phyloP scores from a whole-genome alignment of 2,797 vertebrate species.

The Chiroxiphia lanceolata region DNA sequence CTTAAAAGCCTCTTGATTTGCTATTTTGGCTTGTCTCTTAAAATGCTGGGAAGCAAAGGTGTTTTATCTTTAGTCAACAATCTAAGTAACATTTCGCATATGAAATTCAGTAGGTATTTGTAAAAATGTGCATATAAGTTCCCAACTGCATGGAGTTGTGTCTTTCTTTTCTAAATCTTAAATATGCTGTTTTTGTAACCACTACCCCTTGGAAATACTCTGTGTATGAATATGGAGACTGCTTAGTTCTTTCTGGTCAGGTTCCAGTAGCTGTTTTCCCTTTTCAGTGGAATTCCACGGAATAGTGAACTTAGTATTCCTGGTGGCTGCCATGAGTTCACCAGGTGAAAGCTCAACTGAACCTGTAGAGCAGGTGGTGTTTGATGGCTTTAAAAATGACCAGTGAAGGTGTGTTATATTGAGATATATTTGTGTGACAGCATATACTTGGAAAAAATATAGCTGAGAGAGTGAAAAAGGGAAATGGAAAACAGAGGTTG shows the following conservation, averaged over 20 bases:
- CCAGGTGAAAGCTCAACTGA: neutral
- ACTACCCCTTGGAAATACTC: neutral
- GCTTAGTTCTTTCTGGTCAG: neutral
- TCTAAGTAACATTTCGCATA: neutral
- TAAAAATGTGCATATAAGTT: neutral
- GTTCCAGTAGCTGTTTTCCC: neutral
- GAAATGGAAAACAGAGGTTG: neutral
- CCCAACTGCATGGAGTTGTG: neutral
- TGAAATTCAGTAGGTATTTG: neutral
- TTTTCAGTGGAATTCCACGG: neutral
- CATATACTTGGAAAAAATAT: neutral
- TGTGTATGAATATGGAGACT: neutral
- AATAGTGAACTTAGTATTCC: neutral
- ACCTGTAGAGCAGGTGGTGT: neutral
- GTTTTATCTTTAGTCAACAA: neutral
- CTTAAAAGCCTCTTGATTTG: neutral
- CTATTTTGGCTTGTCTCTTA: neutral
- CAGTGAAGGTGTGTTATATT: neutral
- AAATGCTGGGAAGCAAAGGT: neutral
- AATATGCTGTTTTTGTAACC: neutral
- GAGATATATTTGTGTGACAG: neutral
- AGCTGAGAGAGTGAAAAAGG: neutral
- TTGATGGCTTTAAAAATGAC: neutral
- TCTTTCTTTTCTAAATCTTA: neutral
- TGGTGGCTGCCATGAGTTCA: neutral